A percentile compares a stretch with the other conserved stretches of the same genome.
phyloP scores from a whole-genome alignment of 1,140 invertebrate genomes.

The Arion vulgaris region DNA sequence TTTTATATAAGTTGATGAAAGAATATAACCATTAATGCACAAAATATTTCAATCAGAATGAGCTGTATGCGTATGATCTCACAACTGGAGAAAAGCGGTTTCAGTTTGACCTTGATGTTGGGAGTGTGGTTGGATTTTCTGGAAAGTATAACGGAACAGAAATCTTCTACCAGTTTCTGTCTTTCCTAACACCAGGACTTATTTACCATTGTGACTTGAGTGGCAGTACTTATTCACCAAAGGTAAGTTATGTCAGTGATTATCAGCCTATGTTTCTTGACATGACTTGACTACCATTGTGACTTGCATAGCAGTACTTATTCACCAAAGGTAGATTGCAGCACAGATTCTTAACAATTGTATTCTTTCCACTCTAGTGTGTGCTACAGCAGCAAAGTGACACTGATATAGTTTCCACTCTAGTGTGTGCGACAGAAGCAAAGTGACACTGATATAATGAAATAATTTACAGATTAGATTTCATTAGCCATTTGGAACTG shows the following conservation, averaged over 20 bases:
- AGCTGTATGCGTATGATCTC: constrained; percentile 86
- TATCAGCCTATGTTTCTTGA: constrained; percentile 94
- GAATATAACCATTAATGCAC: too few relatives aligned
- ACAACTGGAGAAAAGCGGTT: constrained; percentile 82
- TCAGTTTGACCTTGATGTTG: constrained; percentile 87
- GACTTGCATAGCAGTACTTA: constrained; percentile 82
- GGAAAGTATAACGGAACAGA: constrained; percentile 89
- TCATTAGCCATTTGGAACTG: too few relatives aligned
- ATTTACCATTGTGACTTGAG: constrained; percentile 91
- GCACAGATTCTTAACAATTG: too few relatives aligned
- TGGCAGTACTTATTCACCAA: constrained; percentile 78
- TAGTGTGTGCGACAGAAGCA: too few relatives aligned
- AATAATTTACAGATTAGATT: too few relatives aligned
- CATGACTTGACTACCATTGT: constrained; percentile 89
- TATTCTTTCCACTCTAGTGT: too few relatives aligned
- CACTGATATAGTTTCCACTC: too few relatives aligned
- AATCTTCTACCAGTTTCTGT: constrained; percentile 91
- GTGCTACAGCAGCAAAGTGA: too few relatives aligned
- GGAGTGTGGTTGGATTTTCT: constrained; percentile 87
- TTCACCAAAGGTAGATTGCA: constrained; percentile 78
- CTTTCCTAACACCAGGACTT: constrained; percentile 91
- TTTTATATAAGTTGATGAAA: too few relatives aligned
- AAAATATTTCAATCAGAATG: constrained; percentile 83
- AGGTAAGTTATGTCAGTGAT: constrained; percentile 78
- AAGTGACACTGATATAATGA: too few relatives aligned